A percentile compares a stretch with the other conserved stretches of the same genome.
These are phyloP conservation scores for Aptenodytes patagonicus DNA, from an alignment of 2,113 vertebrate genomes.

Conservation along the genomic window DNA sequence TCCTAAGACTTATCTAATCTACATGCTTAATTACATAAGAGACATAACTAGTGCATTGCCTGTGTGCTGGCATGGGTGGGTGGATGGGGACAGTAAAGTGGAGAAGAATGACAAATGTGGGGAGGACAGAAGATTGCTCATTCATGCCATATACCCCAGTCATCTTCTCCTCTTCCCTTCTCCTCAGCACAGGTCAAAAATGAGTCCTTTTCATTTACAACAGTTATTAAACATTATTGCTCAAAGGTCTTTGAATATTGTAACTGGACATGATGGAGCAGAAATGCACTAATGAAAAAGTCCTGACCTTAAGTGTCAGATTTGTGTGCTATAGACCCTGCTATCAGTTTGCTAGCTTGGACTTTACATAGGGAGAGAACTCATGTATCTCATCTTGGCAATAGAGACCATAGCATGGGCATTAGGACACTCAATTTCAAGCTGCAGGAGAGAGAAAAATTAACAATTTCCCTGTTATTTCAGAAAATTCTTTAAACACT, in stretches of 20 bases:
- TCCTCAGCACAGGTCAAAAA: background rate
- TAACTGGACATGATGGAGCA: background rate
- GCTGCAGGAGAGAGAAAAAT: background rate
- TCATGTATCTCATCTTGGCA: background rate
- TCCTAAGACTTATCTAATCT: background rate
- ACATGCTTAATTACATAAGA: background rate
- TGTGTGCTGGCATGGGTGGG: background rate
- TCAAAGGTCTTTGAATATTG: background rate
- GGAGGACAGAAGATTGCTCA: background rate
- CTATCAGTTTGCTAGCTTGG: background rate
- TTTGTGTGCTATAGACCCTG: background rate
- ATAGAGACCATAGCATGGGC: rapidly evolving
- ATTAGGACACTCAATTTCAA: background rate
- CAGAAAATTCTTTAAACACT: background rate
- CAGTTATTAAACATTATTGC: background rate
- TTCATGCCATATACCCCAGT: background rate
- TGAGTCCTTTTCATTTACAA: background rate
- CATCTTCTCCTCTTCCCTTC: background rate
- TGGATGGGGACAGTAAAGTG: background rate
- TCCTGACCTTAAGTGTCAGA: background rate
- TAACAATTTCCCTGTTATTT: background rate
- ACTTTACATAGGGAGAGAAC: background rate
- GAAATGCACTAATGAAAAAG: background rate
- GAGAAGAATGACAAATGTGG: background rate
- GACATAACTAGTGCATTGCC: background rate